Evolutionary conservation across 2,888 invertebrate species (phyloP).

Genomic region (Liodrosophila aerea): DNA sequence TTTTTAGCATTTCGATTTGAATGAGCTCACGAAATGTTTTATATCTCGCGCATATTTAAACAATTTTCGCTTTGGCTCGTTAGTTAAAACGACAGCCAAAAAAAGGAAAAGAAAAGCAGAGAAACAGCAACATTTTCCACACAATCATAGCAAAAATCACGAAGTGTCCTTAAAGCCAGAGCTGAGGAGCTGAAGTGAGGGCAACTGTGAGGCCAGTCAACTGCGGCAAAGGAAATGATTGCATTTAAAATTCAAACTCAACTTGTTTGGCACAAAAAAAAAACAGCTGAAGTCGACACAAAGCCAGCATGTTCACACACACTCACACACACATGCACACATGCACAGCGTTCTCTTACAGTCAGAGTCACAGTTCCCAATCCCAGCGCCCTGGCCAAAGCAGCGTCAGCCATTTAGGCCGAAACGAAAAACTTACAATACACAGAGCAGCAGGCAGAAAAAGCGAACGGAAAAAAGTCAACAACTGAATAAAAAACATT

Average conservation of each 20-base stretch:
- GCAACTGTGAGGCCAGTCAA: slow-evolving; percentile 22
- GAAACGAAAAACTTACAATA: slow-evolving; percentile 52
- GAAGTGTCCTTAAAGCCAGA: slow-evolving; percentile 63
- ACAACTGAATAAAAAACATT: slow-evolving; percentile 77
- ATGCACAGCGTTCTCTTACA: neutral
- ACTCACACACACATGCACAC: neutral
- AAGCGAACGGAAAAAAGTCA: slow-evolving; percentile 53
- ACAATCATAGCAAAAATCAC: slow-evolving; percentile 76
- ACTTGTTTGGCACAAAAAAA: slow-evolving; percentile 29
- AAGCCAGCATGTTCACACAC: slow-evolving; percentile 58
- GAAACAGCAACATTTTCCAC: slow-evolving; percentile 31
- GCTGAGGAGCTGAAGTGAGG: slow-evolving; percentile 20
- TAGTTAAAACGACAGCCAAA: slow-evolving; percentile 56
- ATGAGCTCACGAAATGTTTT: slow-evolving; percentile 69
- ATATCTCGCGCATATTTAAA: slow-evolving; percentile 66
- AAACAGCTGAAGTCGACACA: slow-evolving; percentile 76
- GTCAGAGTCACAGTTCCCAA: slow-evolving; percentile 9
- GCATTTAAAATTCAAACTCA: slow-evolving; percentile 81
- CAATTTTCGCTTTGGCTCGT: slow-evolving; percentile 59
- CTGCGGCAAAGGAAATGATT: slow-evolving; percentile 78
- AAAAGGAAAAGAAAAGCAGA: slow-evolving; percentile 2
- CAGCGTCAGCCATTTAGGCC: slow-evolving; percentile 72
- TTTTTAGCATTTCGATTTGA: slow-evolving; percentile 31
- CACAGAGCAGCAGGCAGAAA: slow-evolving; percentile 37
- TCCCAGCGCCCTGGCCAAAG: slow-evolving; percentile 35